Base-by-base conservation (phyloP, 2,888 invertebrate genomes). In the Tortricodes alternella region DNA sequence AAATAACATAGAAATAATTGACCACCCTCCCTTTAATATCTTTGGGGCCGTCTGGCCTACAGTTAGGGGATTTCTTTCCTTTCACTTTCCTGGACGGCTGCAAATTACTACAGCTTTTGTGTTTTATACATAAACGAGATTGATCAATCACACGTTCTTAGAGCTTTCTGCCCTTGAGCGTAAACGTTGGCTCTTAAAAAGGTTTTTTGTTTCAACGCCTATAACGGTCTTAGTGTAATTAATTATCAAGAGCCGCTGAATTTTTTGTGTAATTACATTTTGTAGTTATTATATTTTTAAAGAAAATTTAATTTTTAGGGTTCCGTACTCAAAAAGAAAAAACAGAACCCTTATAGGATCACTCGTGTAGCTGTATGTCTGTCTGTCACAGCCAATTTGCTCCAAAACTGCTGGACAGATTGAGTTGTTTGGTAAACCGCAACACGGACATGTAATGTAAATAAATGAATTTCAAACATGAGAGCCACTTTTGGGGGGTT, bases 121-220 rank as follows among this genome's bases (percentile, higher is more conserved):
- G 56, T 56, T 56, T 56, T 50, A 56, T 50, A 44, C 29, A 49
- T 50, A 44, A 56, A 50, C 50, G 56, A 56, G 23, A 35, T 37
- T 23, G 56, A 56, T 56, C 49, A 37, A 50, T 56, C 56, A 48
- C 41, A 43, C 21, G 49, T 44, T 11, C 44, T 23, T 34, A 15
- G 43, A 21, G 48, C 41, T 18, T 27, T 48, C 39, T 44, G 35
- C 35, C 15, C 19, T 29, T 48, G 27, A 23, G 37, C 24, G 18
- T 35, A 35, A 48, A 48, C 37, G 46, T 46, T 3, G 16, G 18
- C 9, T 27, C 37, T 29, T n/a, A 13, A 27, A 8, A 23, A 13
- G 2, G 35, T 18, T 53, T 53, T 43, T 48, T 35, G 48, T 29
- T 34, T 18, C 18, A 8, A 24, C 21, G 9, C 27, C 8, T 27